phyloP scores from a whole-genome alignment of 2,797 vertebrate genomes.

The Champsocephalus esox region DNA sequence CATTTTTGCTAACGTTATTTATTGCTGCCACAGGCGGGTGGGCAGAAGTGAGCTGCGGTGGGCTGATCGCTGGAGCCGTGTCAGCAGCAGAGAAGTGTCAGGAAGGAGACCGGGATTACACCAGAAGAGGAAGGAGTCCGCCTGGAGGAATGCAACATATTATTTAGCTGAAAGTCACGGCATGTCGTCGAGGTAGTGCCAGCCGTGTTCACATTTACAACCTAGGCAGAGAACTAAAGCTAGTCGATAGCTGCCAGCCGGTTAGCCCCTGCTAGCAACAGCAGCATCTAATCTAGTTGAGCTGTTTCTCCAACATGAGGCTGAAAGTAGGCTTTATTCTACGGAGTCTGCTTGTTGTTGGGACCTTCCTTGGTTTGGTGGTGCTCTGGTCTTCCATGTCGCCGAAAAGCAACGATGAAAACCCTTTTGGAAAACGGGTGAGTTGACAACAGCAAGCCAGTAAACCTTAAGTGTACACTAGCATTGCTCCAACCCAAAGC shows the following conservation, averaged over 20 bases:
- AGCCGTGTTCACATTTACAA: not conserved
- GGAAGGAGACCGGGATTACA: not conserved
- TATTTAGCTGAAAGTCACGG: not conserved
- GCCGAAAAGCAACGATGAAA: constrained; percentile 83
- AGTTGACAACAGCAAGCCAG: constrained; percentile 39
- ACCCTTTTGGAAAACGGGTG: constrained; percentile 77
- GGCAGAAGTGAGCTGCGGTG: not conserved
- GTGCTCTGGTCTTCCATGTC: constrained; percentile 92
- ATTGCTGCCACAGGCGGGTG: not conserved
- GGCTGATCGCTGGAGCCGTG: not conserved
- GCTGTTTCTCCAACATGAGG: constrained; percentile 83
- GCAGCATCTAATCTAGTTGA: constrained; percentile 45
- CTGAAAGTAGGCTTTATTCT: constrained; percentile 92
- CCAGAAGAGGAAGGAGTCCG: not conserved
- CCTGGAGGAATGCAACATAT: not conserved
- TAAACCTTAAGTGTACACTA: not conserved
- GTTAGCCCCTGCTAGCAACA: not conserved
- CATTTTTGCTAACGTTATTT: not conserved
- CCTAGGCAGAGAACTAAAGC: not conserved
- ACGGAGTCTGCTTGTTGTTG: constrained; percentile 89
- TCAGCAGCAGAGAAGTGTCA: not conserved
- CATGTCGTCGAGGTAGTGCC: not conserved
- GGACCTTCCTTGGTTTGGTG: constrained; percentile 90
- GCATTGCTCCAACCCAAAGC: not conserved
- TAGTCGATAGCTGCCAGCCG: constrained; percentile 15